Base-by-base conservation (phyloP, 1,140 invertebrate genomes). In the Teleopsis dalmanni region DNA sequence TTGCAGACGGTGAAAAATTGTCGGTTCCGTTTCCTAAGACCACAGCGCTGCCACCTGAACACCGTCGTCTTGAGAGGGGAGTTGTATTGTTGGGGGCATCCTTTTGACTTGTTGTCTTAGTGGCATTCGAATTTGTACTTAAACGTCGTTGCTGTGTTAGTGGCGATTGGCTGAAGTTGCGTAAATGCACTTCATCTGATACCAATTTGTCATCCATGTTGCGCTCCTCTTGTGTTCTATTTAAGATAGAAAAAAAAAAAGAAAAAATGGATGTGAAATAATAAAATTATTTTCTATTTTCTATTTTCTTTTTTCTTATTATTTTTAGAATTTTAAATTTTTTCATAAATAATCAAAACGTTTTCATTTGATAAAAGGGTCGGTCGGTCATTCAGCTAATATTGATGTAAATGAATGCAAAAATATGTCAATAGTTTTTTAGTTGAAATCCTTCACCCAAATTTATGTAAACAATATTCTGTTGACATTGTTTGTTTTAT, bases 131-230 rank as follows among this genome's bases (percentile, higher is more conserved):
- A 11, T 48, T 22, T 51, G 25, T 26, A 40, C 37, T 51, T 19
- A 26, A 27, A 42, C 42, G 43, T 40, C 25, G 40, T 38, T 47
- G 29, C 21, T 38, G 40, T 31, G 53, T 52, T 18, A 51, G 52
- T 18, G 64, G 64, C 43, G 64, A 62, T 35, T 65, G 48, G 44
- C 59, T 67, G 4, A 67, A 36, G 31, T 62, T 62, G 16, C 64
- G 61, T 36, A 64, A 52, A 54, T 67, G 59, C 57, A 60, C 59
- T 50, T 62, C 61, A 37, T 59, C 57, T 22, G 61, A 62, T 35
- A 67, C 61, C 49, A 67, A 49, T 53, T 67, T 61, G 53, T 64
- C 61, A 29, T 67, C 64, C 64, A 67, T 67, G 53, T 52, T 67
- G 54, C 54, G 53, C 38, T 57, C 50, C 33, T 59, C 54, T 36